Percentiles rank a stretch among this genome's conserved stretches.
These are phyloP conservation scores for Drosophila merina DNA, from an alignment of 2,888 invertebrate species.

Conservation along the genomic window DNA sequence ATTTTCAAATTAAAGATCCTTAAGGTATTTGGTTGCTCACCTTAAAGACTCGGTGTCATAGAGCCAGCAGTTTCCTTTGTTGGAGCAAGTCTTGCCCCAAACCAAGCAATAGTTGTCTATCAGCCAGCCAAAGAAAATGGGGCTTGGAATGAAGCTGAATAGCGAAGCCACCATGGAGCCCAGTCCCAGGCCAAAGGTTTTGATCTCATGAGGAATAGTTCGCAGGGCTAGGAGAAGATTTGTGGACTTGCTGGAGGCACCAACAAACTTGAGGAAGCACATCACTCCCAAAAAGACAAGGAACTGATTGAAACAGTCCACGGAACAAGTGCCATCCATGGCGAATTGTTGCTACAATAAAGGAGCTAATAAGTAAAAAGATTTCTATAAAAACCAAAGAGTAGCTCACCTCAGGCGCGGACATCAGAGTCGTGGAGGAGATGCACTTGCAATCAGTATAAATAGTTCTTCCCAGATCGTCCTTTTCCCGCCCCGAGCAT, in stretches of 20 bases:
- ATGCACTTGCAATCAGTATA: slow-evolving; percentile 63
- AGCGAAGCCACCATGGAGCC: slow-evolving; percentile 87
- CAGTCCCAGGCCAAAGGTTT: slow-evolving; percentile 88
- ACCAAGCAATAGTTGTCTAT: slow-evolving; percentile 87
- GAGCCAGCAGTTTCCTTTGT: slow-evolving; percentile 89
- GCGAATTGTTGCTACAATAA: slow-evolving; percentile 50
- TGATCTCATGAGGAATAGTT: slow-evolving; percentile 88
- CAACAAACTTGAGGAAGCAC: slow-evolving; percentile 85
- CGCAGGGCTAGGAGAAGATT: slow-evolving; percentile 86
- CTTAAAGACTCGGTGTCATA: slow-evolving; percentile 87
- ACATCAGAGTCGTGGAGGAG: slow-evolving; percentile 1
- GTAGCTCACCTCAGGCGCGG: slow-evolving; percentile 21
- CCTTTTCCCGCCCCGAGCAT: slow-evolving; percentile 83
- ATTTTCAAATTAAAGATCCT: not conserved
- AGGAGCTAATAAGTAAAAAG: rapidly evolving
- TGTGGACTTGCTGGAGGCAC: slow-evolving; percentile 86
- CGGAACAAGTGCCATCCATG: slow-evolving; percentile 85
- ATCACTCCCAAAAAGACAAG: slow-evolving; percentile 85
- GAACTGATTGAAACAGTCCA: slow-evolving; percentile 86
- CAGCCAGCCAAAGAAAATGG: slow-evolving; percentile 89
- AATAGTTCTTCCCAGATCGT: slow-evolving; percentile 45
- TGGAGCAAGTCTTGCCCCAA: slow-evolving; percentile 90
- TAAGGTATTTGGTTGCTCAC: slow-evolving; percentile 33
- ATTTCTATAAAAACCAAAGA: rapidly evolving
- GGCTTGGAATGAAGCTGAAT: slow-evolving; percentile 89